A percentile compares a stretch with the other conserved stretches of the same genome.
phyloP scores from a whole-genome alignment of 2,888 invertebrate genomes.

The Ethmia dodecea region DNA sequence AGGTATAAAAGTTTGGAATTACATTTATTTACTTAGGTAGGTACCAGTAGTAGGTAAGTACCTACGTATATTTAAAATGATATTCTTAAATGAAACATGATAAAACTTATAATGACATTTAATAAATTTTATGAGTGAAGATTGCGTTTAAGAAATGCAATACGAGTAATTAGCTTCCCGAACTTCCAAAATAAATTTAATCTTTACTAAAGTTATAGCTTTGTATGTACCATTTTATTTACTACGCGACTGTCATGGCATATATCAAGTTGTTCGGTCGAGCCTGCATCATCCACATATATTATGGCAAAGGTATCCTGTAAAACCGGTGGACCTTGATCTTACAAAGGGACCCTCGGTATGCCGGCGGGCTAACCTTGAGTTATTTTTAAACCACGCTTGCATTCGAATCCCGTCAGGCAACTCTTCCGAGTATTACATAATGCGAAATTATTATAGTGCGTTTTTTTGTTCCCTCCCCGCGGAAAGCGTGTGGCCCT shows the following conservation, averaged over 20 bases:
- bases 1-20: too few relatives aligned
- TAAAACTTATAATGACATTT: too few relatives aligned
- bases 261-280: constrained; percentile 4
- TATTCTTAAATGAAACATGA: too few relatives aligned
- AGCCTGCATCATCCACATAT: constrained; percentile 1
- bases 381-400: constrained; percentile 70
- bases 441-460: constrained; percentile 72
- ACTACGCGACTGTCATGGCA: neutral
- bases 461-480: constrained; percentile 48
- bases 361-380: constrained; percentile 65
- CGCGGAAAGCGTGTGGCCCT: constrained; percentile 68
- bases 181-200: too few relatives aligned
- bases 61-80: too few relatives aligned
- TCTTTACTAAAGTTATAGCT: too few relatives aligned
- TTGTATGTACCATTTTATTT: constrained; percentile 8
- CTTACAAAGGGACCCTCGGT: constrained; percentile 67
- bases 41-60: too few relatives aligned
- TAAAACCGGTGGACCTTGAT: constrained; percentile 72
- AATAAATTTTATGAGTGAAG: too few relatives aligned
- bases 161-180: too few relatives aligned
- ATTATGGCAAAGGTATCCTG: constrained; percentile 46
- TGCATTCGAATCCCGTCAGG: constrained; percentile 65
- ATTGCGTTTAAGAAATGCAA: too few relatives aligned
- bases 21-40: too few relatives aligned
- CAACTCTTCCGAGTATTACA: constrained; percentile 74